Evolutionary conservation across 2,113 vertebrate species (phyloP).

Genomic region (Apodemus sylvaticus): DNA sequence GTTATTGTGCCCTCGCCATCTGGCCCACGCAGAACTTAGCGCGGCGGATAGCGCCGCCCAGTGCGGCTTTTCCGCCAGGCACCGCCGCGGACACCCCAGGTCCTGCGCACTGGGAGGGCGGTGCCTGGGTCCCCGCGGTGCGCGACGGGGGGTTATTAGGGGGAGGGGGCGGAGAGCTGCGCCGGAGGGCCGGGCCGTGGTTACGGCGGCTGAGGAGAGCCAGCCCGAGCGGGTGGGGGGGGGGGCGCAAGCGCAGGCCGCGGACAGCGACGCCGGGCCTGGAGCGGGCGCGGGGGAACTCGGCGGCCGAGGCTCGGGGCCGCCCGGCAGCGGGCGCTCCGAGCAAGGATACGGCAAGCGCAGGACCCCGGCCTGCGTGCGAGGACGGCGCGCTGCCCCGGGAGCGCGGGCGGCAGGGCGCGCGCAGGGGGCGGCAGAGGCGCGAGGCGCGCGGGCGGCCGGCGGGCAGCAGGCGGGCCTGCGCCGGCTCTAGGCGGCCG

Average conservation of each 20-base stretch:
- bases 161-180: conserved; percentile 69
- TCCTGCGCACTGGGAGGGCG: conserved; percentile 65
- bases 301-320: background rate
- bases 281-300: conserved; percentile 20
- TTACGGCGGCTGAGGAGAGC: conserved; percentile 82
- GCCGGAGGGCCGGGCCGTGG: conserved; percentile 65
- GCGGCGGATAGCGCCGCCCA: background rate
- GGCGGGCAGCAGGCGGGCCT: conserved; percentile 10
- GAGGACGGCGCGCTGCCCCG: conserved; percentile 28
- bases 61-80: conserved; percentile 65
- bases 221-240: conserved; percentile 55
- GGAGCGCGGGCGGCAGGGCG: conserved; percentile 42
- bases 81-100: conserved; percentile 44
- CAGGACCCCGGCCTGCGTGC: background rate
- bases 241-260: conserved; percentile 59
- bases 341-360: conserved; percentile 28
- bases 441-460: conserved; percentile 21
- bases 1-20: background rate
- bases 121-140: conserved; percentile 61
- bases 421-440: conserved; percentile 39
- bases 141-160: conserved; percentile 77
- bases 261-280: conserved; percentile 40
- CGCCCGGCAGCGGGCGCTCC: conserved; percentile 17
- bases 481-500: conserved; percentile 45
- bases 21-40: too few species aligned